Base-by-base conservation (phyloP, 2,888 invertebrate species). In the Ryuthela nishihirai region DNA sequence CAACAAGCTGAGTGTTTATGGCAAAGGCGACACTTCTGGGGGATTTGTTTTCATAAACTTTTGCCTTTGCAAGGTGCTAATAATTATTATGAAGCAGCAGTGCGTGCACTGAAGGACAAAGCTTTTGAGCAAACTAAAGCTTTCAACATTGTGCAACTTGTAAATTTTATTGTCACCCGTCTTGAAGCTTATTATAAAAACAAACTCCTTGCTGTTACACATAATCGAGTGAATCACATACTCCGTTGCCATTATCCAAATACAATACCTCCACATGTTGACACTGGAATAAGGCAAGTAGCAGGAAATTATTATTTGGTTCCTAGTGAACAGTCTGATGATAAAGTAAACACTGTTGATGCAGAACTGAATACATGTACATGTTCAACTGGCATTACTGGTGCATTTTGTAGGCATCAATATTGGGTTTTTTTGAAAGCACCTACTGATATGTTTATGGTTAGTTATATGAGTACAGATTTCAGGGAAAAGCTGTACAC, bases 61-160 rank as follows among this genome's bases (percentile, higher is more conserved):
- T 20, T 47, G 20, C 54, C 54, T 12, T 26, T 48, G 26, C 34
- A 35, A 24, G 48, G 43, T 24, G 54, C 54, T n/a, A 48, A 18
- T 21, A 55, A 48, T 36, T 55, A 55, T 39, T 55, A 48, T 44
- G 54, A 55, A 48, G 54, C 54, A 3, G 48, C 54, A 17, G 54
- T 44, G 2, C 48, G 54, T 5, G 25, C 54, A 5, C 25, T 48
- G 4, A 55, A 55, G 25, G 54, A 55, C 39, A 55, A 43, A 29
- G 21, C 23, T 4, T 39, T 55, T 38, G 54, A 55, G 5, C 38
- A 39, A 29, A 32, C 48, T 2, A 48, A 39, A 38, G 12, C 43
- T 20, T 55, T 55, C 35, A 48, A 55, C 26, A 36, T 40, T 24
- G 32, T 55, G n/a, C 54, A 55, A 24, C 17, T 55, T 29, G 25